Percentiles rank a stretch among this genome's conserved stretches.
Evolutionary conservation across 2,113 vertebrate species (phyloP).

Genomic region (Caranx ignobilis): DNA sequence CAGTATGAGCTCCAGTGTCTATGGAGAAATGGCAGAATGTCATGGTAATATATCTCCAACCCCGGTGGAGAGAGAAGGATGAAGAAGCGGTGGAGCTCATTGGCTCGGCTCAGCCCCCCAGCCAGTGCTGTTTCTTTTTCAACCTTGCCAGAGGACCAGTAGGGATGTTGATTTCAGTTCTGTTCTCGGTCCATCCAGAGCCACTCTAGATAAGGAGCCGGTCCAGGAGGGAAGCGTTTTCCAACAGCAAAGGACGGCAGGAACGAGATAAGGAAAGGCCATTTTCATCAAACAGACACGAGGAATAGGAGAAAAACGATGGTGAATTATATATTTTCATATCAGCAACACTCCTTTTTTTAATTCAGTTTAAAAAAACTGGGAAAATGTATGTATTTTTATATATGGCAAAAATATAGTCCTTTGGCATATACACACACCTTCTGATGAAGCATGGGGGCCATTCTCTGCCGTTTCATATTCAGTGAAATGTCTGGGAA

Average conservation of each 20-base stretch:
- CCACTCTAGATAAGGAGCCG: conserved; percentile 34
- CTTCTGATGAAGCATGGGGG: conserved; percentile 15
- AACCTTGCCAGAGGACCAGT: conserved; percentile 54
- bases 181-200: conserved; percentile 37
- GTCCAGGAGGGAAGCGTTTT: conserved; percentile 30
- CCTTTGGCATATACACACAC: not conserved
- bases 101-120: conserved; percentile 32
- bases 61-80: conserved; percentile 24
- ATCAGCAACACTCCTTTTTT: not conserved
- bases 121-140: conserved; percentile 37
- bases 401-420: not conserved
- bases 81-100: conserved; percentile 45
- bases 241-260: conserved; percentile 16
- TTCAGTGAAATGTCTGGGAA: conserved; percentile 30
- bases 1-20: conserved; percentile 35
- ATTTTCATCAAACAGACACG: conserved; percentile 26
- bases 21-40: conserved; percentile 52
- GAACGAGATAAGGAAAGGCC: conserved; percentile 48
- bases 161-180: conserved; percentile 40
- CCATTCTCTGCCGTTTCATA: conserved; percentile 3
- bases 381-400: not conserved
- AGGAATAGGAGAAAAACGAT: conserved; percentile 13
- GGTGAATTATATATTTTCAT: not conserved
- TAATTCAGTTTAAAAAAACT: not conserved
- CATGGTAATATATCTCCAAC: conserved; percentile 42